phyloP scores from a whole-genome alignment of 2,797 vertebrate genomes.

The Pipistrellus pipistrellus region DNA sequence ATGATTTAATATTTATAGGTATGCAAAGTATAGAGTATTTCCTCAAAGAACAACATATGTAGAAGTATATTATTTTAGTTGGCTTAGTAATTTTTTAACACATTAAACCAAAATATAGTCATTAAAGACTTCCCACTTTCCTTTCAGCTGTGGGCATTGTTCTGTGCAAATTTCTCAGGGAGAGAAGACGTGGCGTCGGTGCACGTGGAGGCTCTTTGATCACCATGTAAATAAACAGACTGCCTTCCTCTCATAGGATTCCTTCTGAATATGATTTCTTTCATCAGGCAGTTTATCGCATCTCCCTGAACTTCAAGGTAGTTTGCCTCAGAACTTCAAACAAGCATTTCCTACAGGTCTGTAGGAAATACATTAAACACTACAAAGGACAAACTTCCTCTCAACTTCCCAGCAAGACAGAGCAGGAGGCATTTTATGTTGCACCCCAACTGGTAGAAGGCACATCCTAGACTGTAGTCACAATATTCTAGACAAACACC shows the following conservation, averaged over 20 bases:
- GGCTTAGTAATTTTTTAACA: background rate
- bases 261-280: constrained; percentile 87
- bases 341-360: constrained; percentile 87
- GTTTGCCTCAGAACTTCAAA: constrained; percentile 88
- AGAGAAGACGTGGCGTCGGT: constrained; percentile 81
- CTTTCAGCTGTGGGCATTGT: constrained; percentile 58
- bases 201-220: constrained; percentile 87
- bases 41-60: background rate
- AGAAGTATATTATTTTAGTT: background rate
- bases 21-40: constrained; percentile 14
- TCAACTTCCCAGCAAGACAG: constrained; percentile 70
- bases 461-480: constrained; percentile 62
- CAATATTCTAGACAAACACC: constrained; percentile 60
- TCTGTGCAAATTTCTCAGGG: constrained; percentile 84
- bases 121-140: constrained; percentile 59
- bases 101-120: constrained; percentile 16
- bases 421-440: constrained; percentile 54
- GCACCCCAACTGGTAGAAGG: constrained; percentile 5
- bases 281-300: constrained; percentile 88
- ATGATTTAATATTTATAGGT: constrained; percentile 11
- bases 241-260: constrained; percentile 83
- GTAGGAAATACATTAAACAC: constrained; percentile 87
- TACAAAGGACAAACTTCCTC: constrained; percentile 84
- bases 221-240: constrained; percentile 87
- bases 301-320: constrained; percentile 87